Evolutionary conservation across 2,797 vertebrate species (phyloP).

Genomic region (Stomatorhinus walkeri): DNA sequence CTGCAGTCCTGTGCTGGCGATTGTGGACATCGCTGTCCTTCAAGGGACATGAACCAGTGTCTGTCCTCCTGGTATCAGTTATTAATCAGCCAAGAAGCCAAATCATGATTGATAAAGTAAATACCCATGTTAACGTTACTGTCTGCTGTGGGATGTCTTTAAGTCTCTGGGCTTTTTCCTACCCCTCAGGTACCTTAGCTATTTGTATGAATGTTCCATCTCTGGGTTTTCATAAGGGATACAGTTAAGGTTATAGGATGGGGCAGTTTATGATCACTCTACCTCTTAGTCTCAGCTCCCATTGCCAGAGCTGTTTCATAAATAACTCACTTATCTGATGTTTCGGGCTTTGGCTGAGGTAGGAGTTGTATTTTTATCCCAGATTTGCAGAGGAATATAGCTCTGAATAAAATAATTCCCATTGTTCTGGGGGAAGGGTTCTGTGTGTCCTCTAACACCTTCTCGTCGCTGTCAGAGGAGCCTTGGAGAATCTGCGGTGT

Average conservation of each 20-base stretch:
- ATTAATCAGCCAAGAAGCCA: not conserved
- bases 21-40: not conserved
- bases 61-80: not conserved
- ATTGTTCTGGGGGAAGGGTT: not conserved
- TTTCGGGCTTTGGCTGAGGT: not conserved
- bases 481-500: not conserved
- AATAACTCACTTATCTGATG: not conserved
- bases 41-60: not conserved
- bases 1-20: not conserved
- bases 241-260: not conserved
- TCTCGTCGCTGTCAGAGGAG: not conserved
- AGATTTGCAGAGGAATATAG: not conserved
- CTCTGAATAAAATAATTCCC: not conserved
- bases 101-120: not conserved
- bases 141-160: not conserved
- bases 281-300: not conserved
- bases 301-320: not conserved
- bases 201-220: not conserved
- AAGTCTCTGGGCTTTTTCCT: not conserved
- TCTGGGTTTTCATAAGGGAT: not conserved
- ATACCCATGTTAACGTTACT: not conserved
- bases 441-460: not conserved
- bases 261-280: not conserved
- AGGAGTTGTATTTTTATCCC: constrained; percentile 1
- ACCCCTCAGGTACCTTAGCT: not conserved